Percentiles rank a stretch among this genome's conserved stretches.
Evolutionary conservation across 2,888 invertebrate species (phyloP).

Genomic region (Orthosia gothica): DNA sequence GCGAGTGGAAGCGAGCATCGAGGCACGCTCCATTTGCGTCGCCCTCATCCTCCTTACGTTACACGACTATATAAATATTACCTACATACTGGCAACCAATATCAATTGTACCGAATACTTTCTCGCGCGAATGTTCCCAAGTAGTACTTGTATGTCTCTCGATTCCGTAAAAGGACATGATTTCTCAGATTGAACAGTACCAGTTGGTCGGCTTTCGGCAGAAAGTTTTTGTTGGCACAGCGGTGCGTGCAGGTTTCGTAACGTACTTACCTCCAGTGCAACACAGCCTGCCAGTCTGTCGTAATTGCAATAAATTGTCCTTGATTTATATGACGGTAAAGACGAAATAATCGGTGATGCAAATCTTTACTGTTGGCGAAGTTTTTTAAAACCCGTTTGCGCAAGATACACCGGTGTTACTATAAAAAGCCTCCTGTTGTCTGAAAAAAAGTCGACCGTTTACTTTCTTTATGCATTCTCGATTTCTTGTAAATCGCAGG

Average conservation of each 20-base stretch:
- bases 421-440: conserved; percentile 31
- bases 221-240: conserved; percentile 82
- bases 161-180: conserved; percentile 83
- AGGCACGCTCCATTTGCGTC: conserved; percentile 84
- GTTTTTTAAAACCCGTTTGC: conserved; percentile 45
- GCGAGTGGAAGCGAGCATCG: conserved; percentile 81
- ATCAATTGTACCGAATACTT: conserved; percentile 75
- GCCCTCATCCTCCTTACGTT: conserved; percentile 77
- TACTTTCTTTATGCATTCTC: conserved; percentile 34
- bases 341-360: conserved; percentile 69
- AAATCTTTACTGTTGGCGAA: conserved; percentile 68
- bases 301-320: conserved; percentile 74
- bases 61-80: conserved; percentile 71
- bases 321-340: conserved; percentile 71
- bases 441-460: conserved; percentile 31
- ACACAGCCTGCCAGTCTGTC: conserved; percentile 65
- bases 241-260: conserved; percentile 80
- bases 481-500: conserved; percentile 48
- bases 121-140: conserved; percentile 74
- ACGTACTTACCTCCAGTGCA: conserved; percentile 66
- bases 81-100: conserved; percentile 64
- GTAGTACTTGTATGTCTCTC: conserved; percentile 71
- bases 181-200: conserved; percentile 87
- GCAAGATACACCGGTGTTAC: conserved; percentile 19
- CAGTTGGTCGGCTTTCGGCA: conserved; percentile 86